phyloP scores from a whole-genome alignment of 2,888 invertebrate species.

The Lottia gigantea region DNA sequence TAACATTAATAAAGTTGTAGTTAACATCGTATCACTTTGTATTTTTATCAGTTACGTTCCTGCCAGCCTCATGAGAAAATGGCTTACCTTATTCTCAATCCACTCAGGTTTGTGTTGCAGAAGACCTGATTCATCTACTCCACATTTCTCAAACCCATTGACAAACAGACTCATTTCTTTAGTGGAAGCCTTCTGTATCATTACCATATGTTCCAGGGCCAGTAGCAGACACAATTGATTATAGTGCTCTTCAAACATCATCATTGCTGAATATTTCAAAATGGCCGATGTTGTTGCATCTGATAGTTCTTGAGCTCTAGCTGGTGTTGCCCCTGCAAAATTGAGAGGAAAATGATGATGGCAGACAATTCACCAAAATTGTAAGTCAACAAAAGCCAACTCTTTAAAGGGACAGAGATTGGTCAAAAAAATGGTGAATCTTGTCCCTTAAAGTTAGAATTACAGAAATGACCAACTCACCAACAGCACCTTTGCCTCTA shows the following conservation, averaged over 20 bases:
- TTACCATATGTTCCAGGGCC: conserved; percentile 59
- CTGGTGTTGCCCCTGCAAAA: conserved; percentile 55
- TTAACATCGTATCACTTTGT: too few species aligned
- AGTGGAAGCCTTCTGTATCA: conserved; percentile 51
- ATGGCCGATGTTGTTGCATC: conserved; percentile 57
- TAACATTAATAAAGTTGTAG: too few species aligned
- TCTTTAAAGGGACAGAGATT: too few species aligned
- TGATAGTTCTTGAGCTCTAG: conserved; percentile 61
- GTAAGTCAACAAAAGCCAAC: too few species aligned
- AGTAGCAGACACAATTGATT: conserved; percentile 58
- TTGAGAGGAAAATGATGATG: too few species aligned
- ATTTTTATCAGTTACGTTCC: too few species aligned
- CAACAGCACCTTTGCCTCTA: conserved; percentile 61
- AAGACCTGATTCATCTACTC: conserved; percentile 48
- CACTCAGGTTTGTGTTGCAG: conserved; percentile 59
- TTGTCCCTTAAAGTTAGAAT: background rate
- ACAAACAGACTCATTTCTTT: conserved; percentile 63
- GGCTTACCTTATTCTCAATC: conserved; percentile 54
- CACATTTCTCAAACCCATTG: conserved; percentile 60
- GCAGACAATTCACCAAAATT: too few species aligned
- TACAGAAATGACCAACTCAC: conserved; percentile 30
- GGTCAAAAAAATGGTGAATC: too few species aligned
- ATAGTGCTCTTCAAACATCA: conserved; percentile 64
- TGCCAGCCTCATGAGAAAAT: too few species aligned
- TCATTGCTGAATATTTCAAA: conserved; percentile 54